Evolutionary conservation across 2,797 vertebrate species (phyloP).

Genomic region (Amazona finschi): DNA sequence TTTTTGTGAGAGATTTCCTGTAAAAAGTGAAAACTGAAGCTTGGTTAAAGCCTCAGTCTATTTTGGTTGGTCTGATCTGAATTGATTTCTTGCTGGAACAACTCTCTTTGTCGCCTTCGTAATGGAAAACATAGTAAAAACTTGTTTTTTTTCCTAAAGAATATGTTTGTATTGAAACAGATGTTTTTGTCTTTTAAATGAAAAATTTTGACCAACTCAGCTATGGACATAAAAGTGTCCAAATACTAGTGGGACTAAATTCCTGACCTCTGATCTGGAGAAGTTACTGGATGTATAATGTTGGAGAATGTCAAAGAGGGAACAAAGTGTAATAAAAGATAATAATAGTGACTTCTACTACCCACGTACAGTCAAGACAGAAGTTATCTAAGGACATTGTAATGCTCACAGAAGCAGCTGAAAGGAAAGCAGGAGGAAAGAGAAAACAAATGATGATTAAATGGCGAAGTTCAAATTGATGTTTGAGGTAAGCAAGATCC

Average conservation of each 20-base stretch:
- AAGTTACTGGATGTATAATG: constrained; percentile 14
- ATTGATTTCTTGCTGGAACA: not conserved
- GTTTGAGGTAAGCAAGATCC: constrained; percentile 29
- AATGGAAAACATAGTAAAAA: not conserved
- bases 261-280: constrained; percentile 42
- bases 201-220: constrained; percentile 7
- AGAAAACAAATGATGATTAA: constrained; percentile 43
- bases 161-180: not conserved
- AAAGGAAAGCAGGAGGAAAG: constrained; percentile 23
- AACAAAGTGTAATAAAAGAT: constrained; percentile 42
- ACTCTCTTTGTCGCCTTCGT: not conserved
- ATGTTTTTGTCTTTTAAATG: not conserved
- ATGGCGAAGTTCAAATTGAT: not conserved
- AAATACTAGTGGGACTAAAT: not conserved
- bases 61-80: not conserved
- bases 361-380: not conserved
- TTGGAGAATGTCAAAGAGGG: constrained; percentile 17
- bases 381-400: constrained; percentile 48
- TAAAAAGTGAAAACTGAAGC: not conserved
- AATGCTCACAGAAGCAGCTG: not conserved
- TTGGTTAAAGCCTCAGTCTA: not conserved
- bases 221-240: not conserved
- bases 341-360: constrained; percentile 42
- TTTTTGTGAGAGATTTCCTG: constrained; percentile 1
- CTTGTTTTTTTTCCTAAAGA: not conserved